Base-by-base conservation (phyloP, 2,797 vertebrate genomes). In the Amphiprion clarkii region DNA sequence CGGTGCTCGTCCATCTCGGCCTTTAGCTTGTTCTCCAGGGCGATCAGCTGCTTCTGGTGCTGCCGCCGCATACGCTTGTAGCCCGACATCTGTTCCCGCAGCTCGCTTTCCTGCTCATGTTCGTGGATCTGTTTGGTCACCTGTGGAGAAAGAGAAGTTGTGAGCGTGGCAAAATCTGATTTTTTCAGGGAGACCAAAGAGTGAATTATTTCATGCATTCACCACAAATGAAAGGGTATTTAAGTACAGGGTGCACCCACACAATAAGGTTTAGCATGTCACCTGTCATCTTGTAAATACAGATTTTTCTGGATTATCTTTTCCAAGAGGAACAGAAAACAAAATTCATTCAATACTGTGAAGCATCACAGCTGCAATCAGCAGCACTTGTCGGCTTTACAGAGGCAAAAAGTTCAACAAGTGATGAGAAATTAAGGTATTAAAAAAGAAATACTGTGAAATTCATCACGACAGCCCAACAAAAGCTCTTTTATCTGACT, bases 1-100 rank as follows among this genome's bases (percentile, higher is more conserved):
- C 97, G 96, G 95, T 99, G 98, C 94, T 99, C 98, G 86, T 99
- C 98, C 97, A 99, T 99, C 95, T 99, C 98, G 74, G 98, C 96
- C 96, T 99, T 99, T 93, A 99, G 95, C 96, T 99, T 99, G 96
- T 99, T 99, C 93, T 99, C 98, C 96, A 99, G 95, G 91, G 98
- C 98, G 92, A 99, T 99, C 95, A 99, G 96, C 97, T 99, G 98
- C 96, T 99, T 99, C 97, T 99, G 98, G 96, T 99, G 98, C 95
- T 99, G 98, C 95, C 98, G 96, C 91, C 98, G 96, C 98, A 99
- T 99, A 91, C 98, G 97, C 94, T 99, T 99, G 95, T 99, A 99
- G 91, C 98, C 98, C 79, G 98, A 99, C 98, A 99, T 99, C 96
- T 99, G 98, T 96, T 99, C 98, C 86, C 98, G 98, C 91, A 99